phyloP scores from a whole-genome alignment of 2,888 invertebrate genomes.

The Protodeltote pygarga region DNA sequence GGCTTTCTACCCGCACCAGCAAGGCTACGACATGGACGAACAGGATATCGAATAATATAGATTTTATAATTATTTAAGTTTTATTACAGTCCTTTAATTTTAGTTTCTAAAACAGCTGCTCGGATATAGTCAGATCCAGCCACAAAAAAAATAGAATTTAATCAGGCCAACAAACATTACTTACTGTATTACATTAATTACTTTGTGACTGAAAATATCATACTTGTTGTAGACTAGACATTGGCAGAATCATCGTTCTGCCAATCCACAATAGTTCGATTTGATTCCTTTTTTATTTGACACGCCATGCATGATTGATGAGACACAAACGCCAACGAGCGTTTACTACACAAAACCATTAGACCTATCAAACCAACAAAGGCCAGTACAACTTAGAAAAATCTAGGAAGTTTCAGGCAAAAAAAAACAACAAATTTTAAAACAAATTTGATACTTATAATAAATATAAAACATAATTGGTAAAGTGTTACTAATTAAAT shows the following conservation, averaged over 20 bases:
- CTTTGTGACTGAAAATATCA: too few species aligned
- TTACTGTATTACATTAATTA: too few species aligned
- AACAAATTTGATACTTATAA: slow-evolving; percentile 11
- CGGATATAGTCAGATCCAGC: not conserved
- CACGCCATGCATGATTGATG: too few species aligned
- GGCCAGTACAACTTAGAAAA: not conserved
- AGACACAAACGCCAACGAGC: too few species aligned
- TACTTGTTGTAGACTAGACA: too few species aligned
- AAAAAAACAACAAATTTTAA: slow-evolving; percentile 2
- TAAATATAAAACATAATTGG: slow-evolving; percentile 1
- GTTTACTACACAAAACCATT: too few species aligned
- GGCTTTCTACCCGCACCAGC: slow-evolving; percentile 71
- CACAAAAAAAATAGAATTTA: not conserved
- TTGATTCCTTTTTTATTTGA: too few species aligned
- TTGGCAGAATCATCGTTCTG: too few species aligned
- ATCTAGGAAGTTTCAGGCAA: not conserved
- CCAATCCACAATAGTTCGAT: too few species aligned
- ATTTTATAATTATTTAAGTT: slow-evolving; percentile 20
- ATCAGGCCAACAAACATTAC: too few species aligned
- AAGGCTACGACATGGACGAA: slow-evolving; percentile 64
- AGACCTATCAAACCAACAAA: too few species aligned
- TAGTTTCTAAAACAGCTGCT: too few species aligned
- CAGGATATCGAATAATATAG: slow-evolving; percentile 52
- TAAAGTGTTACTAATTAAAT: slow-evolving; percentile 44
- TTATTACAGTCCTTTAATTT: slow-evolving; percentile 6